Percentiles rank a stretch among this genome's conserved stretches.
These are phyloP conservation scores for Charadrius vociferus DNA, from an alignment of 2,113 vertebrate species.

Conservation along the genomic window DNA sequence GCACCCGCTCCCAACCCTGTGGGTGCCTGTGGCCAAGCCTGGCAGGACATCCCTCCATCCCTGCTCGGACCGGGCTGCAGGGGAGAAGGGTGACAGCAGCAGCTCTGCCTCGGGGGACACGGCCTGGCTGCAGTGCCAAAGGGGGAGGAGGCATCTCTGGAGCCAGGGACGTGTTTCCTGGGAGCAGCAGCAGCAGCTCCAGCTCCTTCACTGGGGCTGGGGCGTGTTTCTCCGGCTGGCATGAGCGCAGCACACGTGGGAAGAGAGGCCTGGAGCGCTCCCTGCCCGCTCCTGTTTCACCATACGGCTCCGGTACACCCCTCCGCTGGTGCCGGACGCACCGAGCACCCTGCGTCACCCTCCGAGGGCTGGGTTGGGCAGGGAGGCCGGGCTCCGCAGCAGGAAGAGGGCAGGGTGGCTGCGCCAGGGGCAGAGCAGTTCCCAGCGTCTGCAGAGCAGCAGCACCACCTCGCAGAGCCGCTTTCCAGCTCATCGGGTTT, in stretches of 20 bases:
- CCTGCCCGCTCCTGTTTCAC: neutral
- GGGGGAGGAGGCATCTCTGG: neutral
- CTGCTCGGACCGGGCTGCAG: fast-evolving
- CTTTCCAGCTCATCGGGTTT: no score
- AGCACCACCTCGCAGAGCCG: neutral
- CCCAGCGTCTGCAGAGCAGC: fast-evolving
- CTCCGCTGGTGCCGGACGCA: fast-evolving
- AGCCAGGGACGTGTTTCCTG: neutral
- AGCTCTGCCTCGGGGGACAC: neutral
- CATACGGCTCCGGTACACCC: fast-evolving
- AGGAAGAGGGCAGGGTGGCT: neutral
- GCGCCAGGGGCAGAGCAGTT: fast-evolving
- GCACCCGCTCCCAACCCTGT: fast-evolving
- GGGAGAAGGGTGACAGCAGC: fast-evolving
- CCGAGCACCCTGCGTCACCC: neutral
- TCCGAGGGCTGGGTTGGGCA: fast-evolving
- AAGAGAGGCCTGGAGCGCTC: neutral
- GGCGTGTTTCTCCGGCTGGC: neutral
- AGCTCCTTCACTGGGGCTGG: neutral
- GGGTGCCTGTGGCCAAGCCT: fast-evolving
- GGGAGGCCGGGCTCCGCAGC: fast-evolving
- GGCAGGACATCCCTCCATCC: fast-evolving
- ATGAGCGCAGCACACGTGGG: fast-evolving
- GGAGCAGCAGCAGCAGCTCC: neutral
- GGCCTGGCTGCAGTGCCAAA: neutral